Conservation (phyloP, 37 sponge, comb jelly and placozoan genomes). For the Agelas oroides region DNA sequence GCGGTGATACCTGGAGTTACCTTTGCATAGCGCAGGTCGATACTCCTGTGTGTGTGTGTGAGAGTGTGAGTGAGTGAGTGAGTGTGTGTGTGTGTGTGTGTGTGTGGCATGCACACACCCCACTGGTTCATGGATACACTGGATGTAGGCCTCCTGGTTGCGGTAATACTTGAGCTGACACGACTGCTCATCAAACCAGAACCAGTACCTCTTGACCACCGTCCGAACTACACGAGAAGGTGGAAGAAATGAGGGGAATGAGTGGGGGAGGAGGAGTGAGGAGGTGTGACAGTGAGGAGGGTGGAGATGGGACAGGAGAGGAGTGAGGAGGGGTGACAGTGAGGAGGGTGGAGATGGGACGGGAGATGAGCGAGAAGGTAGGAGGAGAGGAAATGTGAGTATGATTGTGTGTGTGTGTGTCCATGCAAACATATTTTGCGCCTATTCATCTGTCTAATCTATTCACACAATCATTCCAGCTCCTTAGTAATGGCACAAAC, state of each 20-base stretch:
- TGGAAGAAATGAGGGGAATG: background rate
- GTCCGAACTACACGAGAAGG: background rate
- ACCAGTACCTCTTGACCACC: constrained; percentile 40
- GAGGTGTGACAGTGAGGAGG: background rate
- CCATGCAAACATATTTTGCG: too few species aligned
- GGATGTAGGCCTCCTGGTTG: constrained; percentile 29
- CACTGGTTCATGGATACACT: constrained; percentile 33
- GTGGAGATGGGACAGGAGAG: background rate
- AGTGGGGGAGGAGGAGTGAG: background rate
- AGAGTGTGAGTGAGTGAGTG: too few species aligned
- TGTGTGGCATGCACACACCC: constrained; percentile 24
- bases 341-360: too few species aligned
- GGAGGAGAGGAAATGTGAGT: too few species aligned
- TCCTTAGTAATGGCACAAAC: too few species aligned
- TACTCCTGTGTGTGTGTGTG: constrained; percentile 19
- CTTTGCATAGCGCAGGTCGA: constrained; percentile 58
- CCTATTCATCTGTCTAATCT: too few species aligned
- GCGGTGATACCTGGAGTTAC: constrained; percentile 49
- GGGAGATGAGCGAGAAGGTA: too few species aligned
- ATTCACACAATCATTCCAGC: too few species aligned
- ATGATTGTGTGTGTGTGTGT: too few species aligned
- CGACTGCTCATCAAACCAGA: constrained; percentile 76
- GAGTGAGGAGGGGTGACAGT: background rate
- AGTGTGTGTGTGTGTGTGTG: too few species aligned
- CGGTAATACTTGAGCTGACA: constrained; percentile 70